phyloP scores from a whole-genome alignment of 2,113 vertebrate species.

The Chamaetylas fuelleborni region DNA sequence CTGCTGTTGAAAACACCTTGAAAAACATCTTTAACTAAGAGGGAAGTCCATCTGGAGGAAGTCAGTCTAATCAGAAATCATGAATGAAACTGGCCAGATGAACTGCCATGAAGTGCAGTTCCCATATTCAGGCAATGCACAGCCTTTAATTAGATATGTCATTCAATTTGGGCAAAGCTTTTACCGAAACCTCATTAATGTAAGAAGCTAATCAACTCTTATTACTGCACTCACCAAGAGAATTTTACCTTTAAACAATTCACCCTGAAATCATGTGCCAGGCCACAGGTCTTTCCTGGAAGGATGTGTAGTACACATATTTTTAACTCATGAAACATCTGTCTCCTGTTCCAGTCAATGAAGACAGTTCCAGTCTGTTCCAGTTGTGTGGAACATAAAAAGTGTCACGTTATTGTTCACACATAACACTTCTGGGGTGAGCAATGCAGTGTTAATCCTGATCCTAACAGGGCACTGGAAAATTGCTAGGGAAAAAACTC shows the following conservation, averaged over 20 bases:
- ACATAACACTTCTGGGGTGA: accelerated
- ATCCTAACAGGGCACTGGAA: neutral
- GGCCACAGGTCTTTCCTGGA: neutral
- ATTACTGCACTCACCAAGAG: neutral
- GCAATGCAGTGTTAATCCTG: neutral
- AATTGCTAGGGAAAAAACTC: neutral
- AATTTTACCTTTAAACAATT: conserved; percentile 37
- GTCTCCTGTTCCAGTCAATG: neutral
- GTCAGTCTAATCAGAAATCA: neutral
- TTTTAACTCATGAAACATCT: neutral
- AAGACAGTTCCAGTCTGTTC: neutral
- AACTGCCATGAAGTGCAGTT: neutral
- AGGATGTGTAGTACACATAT: neutral
- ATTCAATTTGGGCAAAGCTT: conserved; percentile 32
- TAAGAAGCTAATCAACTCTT: conserved; percentile 27
- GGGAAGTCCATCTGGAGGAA: conserved; percentile 4
- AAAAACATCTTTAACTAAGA: neutral
- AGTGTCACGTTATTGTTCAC: neutral
- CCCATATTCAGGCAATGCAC: neutral
- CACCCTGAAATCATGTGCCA: neutral
- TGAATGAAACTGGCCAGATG: neutral
- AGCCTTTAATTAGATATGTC: conserved; percentile 6
- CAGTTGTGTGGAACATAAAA: neutral
- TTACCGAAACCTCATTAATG: conserved; percentile 24
- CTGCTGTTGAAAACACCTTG: neutral